A percentile compares a stretch with the other conserved stretches of the same genome.
These are phyloP conservation scores for Steatocranus sp. DNA, from an alignment of 2,797 vertebrate species.

Conservation along the genomic window DNA sequence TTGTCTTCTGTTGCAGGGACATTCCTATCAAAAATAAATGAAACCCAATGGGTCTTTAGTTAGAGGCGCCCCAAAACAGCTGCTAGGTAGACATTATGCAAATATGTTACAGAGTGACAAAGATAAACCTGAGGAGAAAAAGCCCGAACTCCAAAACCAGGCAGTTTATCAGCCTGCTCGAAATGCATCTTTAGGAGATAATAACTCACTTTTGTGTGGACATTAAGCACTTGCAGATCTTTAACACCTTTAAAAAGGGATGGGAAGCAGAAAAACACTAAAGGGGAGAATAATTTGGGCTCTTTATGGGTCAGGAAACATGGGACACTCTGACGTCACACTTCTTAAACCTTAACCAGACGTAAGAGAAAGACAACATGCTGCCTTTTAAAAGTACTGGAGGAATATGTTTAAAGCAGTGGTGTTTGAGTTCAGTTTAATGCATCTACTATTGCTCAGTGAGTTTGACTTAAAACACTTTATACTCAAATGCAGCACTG, in stretches of 20 bases:
- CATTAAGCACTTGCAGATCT: neutral
- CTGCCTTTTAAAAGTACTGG: constrained; percentile 30
- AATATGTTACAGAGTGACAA: neutral
- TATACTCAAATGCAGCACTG: constrained; percentile 37
- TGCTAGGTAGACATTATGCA: neutral
- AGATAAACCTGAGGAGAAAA: neutral
- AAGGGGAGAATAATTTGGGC: accelerated
- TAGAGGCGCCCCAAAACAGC: neutral
- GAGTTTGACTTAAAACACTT: constrained; percentile 45
- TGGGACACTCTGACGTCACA: neutral
- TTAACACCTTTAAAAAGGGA: neutral
- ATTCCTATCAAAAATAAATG: neutral
- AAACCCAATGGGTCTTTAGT: neutral
- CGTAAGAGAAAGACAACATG: neutral
- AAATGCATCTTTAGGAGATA: neutral
- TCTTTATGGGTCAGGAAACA: neutral
- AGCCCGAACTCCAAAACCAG: neutral
- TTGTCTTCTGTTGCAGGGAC: neutral
- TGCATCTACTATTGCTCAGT: constrained; percentile 8
- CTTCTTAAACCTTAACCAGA: neutral
- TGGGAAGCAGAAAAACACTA: neutral
- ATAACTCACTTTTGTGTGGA: neutral
- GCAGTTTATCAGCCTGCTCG: neutral
- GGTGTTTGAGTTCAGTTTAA: constrained; percentile 37
- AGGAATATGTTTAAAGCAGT: constrained; percentile 14